phyloP scores from a whole-genome alignment of 2,797 vertebrate species.

The Spinus pinus region DNA sequence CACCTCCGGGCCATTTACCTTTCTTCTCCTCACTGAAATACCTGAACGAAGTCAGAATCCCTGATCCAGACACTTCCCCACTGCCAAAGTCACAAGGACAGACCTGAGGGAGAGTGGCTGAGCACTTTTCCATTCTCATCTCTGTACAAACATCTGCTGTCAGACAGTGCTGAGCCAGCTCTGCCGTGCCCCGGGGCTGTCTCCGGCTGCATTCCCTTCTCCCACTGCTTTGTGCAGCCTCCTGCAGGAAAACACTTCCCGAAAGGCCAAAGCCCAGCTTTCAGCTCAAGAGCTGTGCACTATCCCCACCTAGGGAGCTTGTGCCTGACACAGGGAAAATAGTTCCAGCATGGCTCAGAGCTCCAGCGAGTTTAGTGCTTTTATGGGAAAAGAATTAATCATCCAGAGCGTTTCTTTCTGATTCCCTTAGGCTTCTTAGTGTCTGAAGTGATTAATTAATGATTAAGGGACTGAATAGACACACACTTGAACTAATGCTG shows the following conservation, averaged over 20 bases:
- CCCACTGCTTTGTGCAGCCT: neutral
- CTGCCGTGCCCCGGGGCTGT: neutral
- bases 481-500: neutral
- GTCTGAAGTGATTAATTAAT: slow-evolving; percentile 35
- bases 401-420: neutral
- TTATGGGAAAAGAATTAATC: neutral
- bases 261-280: neutral
- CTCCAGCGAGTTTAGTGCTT: neutral
- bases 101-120: neutral
- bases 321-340: neutral
- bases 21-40: neutral
- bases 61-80: neutral
- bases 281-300: neutral
- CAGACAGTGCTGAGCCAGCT: neutral
- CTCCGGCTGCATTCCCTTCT: neutral
- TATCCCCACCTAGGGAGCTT: slow-evolving; percentile 41
- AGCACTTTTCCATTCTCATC: neutral
- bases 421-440: neutral
- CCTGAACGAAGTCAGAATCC: neutral
- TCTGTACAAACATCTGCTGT: neutral
- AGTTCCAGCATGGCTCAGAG: neutral
- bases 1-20: fast-evolving
- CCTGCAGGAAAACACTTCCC: neutral
- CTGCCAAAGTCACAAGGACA: neutral
- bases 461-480: slow-evolving; percentile 3